Evolutionary conservation across 2,888 invertebrate genomes (phyloP).

Genomic region (Lumbricus terrestris): DNA sequence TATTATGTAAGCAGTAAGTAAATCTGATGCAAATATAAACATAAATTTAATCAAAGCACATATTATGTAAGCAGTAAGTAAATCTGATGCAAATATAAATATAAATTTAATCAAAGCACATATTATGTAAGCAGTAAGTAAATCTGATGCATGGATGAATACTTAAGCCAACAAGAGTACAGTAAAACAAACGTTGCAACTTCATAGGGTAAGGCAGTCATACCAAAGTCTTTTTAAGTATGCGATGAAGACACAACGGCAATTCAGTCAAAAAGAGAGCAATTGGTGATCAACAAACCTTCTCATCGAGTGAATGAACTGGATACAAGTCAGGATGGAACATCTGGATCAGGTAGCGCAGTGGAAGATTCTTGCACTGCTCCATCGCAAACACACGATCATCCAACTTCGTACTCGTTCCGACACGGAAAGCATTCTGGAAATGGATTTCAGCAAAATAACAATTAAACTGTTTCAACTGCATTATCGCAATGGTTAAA

Average conservation of each 20-base stretch:
- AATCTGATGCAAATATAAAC: no score
- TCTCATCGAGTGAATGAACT: constrained; percentile 72
- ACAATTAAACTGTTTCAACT: neutral
- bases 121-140: neutral
- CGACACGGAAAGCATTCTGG: constrained; percentile 83
- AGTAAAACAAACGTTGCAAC: neutral
- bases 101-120: neutral
- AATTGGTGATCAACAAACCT: constrained; percentile 48
- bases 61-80: no score
- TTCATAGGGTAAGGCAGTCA: neutral
- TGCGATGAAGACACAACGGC: neutral
- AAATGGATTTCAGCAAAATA: no score
- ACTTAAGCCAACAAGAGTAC: neutral
- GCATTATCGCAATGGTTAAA: no score
- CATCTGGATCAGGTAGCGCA: constrained; percentile 75
- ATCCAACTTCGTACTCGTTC: constrained; percentile 84
- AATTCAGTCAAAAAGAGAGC: neutral
- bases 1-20: no score
- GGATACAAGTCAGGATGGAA: constrained; percentile 92
- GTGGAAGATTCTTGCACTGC: constrained; percentile 83
- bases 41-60: no score
- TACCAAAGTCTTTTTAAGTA: neutral
- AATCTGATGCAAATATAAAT: no score
- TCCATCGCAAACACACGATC: constrained; percentile 91
- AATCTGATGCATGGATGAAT: neutral